A percentile compares a stretch with the other conserved stretches of the same genome.
phyloP scores from a whole-genome alignment of 2,888 invertebrate genomes.

The Napeogenes inachia region DNA sequence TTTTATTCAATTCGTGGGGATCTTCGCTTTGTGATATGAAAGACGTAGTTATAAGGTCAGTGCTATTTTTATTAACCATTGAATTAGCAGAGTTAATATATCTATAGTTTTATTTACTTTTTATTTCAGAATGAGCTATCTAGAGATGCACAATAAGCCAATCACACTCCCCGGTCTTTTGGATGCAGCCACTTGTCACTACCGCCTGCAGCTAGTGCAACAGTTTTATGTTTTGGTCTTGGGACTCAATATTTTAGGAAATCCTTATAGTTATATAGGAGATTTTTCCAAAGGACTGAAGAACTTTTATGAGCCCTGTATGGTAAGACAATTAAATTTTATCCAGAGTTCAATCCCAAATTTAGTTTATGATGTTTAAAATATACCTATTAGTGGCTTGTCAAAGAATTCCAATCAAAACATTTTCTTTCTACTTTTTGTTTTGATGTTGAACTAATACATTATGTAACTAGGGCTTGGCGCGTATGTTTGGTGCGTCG shows the following conservation, averaged over 20 bases:
- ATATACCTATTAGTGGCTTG: too few species aligned
- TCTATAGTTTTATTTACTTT: slow-evolving; percentile 7
- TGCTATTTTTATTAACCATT: slow-evolving; percentile 5
- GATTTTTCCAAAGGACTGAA: slow-evolving; percentile 79
- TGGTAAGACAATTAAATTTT: slow-evolving; percentile 57
- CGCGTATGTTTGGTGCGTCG: not conserved
- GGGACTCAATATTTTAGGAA: slow-evolving; percentile 87
- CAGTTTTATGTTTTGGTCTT: slow-evolving; percentile 88
- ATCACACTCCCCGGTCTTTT: slow-evolving; percentile 69
- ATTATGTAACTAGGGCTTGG: slow-evolving; percentile 17
- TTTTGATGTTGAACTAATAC: too few species aligned
- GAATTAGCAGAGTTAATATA: not conserved
- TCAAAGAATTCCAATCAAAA: too few species aligned
- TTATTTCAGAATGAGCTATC: slow-evolving; percentile 80
- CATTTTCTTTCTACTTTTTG: too few species aligned
- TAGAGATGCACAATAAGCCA: slow-evolving; percentile 79
- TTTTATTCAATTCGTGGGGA: slow-evolving; percentile 80
- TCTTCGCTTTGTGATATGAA: slow-evolving; percentile 81
- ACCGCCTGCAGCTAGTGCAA: slow-evolving; percentile 84
- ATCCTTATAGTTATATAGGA: slow-evolving; percentile 83
- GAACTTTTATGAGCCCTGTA: slow-evolving; percentile 80
- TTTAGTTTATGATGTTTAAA: too few species aligned
- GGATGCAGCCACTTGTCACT: slow-evolving; percentile 79
- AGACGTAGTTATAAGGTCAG: slow-evolving; percentile 79
- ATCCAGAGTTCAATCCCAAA: too few species aligned